phyloP scores from a whole-genome alignment of 2,113 vertebrate genomes.

The Proteles cristata region DNA sequence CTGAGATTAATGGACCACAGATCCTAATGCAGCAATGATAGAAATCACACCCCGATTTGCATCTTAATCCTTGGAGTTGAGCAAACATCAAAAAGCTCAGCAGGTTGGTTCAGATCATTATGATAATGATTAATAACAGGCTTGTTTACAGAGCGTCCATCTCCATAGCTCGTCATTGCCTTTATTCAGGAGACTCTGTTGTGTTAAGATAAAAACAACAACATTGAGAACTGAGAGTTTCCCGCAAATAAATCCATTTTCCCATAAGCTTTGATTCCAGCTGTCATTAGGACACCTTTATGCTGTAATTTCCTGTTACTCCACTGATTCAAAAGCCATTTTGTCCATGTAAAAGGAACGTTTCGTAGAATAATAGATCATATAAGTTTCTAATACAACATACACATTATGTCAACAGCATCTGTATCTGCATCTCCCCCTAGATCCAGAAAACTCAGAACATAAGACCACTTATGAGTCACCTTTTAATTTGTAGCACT shows the following conservation, averaged over 20 bases:
- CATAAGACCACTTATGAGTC: background rate
- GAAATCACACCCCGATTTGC: conserved; percentile 78
- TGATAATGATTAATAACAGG: conserved; percentile 82
- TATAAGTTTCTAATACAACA: background rate
- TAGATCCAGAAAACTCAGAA: background rate
- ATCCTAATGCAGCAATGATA: conserved; percentile 62
- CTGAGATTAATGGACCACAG: conserved; percentile 67
- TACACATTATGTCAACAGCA: background rate
- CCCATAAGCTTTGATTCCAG: background rate
- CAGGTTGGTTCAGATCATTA: conserved; percentile 81
- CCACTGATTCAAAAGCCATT: background rate
- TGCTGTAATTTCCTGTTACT: background rate
- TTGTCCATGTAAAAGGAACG: background rate
- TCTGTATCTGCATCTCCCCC: background rate
- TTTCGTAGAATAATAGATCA: background rate
- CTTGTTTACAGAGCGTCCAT: conserved; percentile 58
- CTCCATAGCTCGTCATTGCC: background rate
- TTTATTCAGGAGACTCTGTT: conserved; percentile 30
- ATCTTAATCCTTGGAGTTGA: conserved; percentile 80
- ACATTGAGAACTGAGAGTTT: background rate
- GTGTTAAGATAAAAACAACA: conserved; percentile 23
- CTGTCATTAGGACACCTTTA: background rate
- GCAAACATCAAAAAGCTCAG: conserved; percentile 80
- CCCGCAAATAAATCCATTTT: background rate
- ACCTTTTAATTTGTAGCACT: background rate